Conservation (phyloP, 2,113 vertebrate genomes). For the Passer montanus region DNA sequence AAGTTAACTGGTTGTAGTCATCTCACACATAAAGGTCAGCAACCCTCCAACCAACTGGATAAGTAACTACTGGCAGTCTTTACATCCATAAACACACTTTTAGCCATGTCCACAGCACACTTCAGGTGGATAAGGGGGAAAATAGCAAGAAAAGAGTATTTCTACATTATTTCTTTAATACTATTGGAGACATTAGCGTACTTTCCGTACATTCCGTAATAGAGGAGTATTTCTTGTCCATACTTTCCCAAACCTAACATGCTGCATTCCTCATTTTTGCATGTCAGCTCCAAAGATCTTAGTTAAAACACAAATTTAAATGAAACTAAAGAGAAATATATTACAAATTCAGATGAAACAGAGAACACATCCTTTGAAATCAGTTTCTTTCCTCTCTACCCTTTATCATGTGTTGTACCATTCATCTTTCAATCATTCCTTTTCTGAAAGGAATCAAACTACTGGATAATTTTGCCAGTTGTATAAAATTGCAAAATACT, state of each 20-base stretch:
- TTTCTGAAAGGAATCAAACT: background rate
- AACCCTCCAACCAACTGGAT: background rate
- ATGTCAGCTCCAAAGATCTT: background rate
- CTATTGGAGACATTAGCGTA: background rate
- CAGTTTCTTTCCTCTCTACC: background rate
- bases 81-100: background rate
- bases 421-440: background rate
- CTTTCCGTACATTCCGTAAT: too few species aligned
- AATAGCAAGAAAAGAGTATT: rapidly evolving
- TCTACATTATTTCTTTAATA: background rate
- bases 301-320: background rate
- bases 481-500: background rate
- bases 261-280: background rate
- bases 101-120: background rate
- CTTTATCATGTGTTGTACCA: background rate
- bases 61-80: background rate
- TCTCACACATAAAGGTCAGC: background rate
- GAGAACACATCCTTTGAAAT: background rate
- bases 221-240: background rate
- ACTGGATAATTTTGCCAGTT: background rate
- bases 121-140: background rate
- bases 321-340: background rate
- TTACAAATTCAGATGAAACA: background rate
- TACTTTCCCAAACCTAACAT: background rate
- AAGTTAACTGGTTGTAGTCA: background rate